phyloP scores from a whole-genome alignment of 2,113 vertebrate species.

The Aegypius monachus region DNA sequence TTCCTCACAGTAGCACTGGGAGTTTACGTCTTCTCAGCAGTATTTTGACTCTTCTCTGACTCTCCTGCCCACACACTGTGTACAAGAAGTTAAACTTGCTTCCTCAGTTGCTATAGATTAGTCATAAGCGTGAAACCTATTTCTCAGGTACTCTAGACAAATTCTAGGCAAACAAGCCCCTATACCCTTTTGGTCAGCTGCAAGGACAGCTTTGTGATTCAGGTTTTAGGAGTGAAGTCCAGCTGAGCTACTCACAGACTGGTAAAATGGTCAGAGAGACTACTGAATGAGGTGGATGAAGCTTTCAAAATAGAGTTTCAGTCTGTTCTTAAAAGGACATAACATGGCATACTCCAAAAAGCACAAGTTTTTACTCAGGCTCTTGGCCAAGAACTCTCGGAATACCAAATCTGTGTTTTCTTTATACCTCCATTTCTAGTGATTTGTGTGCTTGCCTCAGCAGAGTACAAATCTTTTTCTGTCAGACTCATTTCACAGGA shows the following conservation, averaged over 20 bases:
- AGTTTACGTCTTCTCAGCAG: background rate
- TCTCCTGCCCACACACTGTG: background rate
- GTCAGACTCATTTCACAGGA: background rate
- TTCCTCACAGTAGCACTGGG: background rate
- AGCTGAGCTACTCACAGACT: background rate
- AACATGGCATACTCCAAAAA: background rate
- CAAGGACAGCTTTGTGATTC: background rate
- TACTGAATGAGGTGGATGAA: background rate
- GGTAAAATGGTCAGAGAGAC: background rate
- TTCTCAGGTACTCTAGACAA: background rate
- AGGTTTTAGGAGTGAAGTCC: background rate
- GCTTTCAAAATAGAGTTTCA: background rate
- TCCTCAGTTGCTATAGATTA: background rate
- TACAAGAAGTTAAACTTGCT: background rate
- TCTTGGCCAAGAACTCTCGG: background rate
- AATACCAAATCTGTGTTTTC: background rate
- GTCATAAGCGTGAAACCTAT: background rate
- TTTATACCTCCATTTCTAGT: background rate
- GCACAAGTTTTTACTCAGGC: background rate
- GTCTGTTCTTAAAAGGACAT: background rate
- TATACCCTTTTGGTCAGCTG: background rate
- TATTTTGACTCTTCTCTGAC: background rate
- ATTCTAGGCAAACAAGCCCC: background rate
- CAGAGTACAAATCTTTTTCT: background rate
- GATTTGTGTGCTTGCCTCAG: background rate